Evolutionary conservation across 2,888 invertebrate species (phyloP).

Genomic region (Stenoptilia bipunctidactyla): DNA sequence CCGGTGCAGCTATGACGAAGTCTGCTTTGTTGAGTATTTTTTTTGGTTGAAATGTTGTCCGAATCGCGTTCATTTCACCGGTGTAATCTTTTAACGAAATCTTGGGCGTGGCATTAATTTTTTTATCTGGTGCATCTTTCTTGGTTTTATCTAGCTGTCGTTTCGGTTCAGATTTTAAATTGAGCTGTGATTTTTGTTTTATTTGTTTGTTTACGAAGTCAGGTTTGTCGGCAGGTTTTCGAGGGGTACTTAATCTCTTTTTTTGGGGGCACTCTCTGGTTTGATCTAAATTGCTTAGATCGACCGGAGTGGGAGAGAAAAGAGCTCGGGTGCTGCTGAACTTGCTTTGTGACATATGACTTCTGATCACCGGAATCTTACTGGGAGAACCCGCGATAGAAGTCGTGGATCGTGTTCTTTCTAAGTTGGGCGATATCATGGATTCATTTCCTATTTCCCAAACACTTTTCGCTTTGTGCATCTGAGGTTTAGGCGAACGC

Average conservation of each 20-base stretch:
- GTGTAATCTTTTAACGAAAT: constrained; percentile 53
- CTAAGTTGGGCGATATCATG: constrained; percentile 44
- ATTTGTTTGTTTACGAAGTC: constrained; percentile 45
- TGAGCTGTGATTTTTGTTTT: constrained; percentile 61
- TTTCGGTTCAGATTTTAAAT: constrained; percentile 48
- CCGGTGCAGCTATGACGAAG: constrained; percentile 32
- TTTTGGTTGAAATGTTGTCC: constrained; percentile 62
- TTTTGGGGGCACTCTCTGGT: constrained; percentile 69
- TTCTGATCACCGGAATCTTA: constrained; percentile 74
- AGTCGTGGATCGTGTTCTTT: constrained; percentile 62
- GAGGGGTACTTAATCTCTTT: constrained; percentile 43
- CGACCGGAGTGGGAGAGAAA: constrained; percentile 71
- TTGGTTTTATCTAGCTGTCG: constrained; percentile 49
- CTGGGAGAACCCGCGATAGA: constrained; percentile 72
- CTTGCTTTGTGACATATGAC: constrained; percentile 61
- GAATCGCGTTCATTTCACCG: constrained; percentile 61
- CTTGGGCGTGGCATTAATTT: constrained; percentile 37
- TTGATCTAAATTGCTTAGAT: constrained; percentile 67
- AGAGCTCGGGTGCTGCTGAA: constrained; percentile 65
- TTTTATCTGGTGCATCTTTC: constrained; percentile 53
- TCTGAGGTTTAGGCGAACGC: constrained; percentile 46
- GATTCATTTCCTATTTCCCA: constrained; percentile 65
- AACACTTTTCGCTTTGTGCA: constrained; percentile 67
- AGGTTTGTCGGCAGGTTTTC: constrained; percentile 44
- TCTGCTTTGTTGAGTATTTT: constrained; percentile 57